Base-by-base conservation (phyloP, 1,140 invertebrate genomes). In the Orius insidiosus region DNA sequence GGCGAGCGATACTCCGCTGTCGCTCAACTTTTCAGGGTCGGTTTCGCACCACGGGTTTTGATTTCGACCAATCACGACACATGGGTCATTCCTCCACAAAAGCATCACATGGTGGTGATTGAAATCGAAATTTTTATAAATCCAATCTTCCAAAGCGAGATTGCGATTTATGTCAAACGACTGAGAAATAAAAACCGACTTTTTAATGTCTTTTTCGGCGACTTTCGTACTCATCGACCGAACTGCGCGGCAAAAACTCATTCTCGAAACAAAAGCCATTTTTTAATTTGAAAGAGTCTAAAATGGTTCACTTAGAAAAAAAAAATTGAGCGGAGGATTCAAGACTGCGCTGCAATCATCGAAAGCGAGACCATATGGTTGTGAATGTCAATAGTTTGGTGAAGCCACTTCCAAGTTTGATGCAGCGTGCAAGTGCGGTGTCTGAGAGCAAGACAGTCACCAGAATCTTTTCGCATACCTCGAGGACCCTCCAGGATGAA, bases 31-130 rank as follows among this genome's bases (percentile, higher is more conserved):
- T 2, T 72, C 64, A 45, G 64, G 51, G 59, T 95, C 85, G 2
- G 81, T 77, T 64, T 98, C 94, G 13, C 80, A 59, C 81, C 92
- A 98, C 1, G 92, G 88, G 66, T 98, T 99, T 62, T 98, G 94
- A 65, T 97, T 86, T 33, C 87, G 70, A 1, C 95, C 95, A 58
- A 98, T 82, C 0, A 98, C 92, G n/a, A 98, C 84, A 60, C 85
- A 84, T 0, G 92, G 90, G 53, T 80, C 69, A 65, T 96, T 98
- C 41, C 76, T 68, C 87, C 89, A 97, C 34, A 96, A 62, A 55
- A 97, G 67, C 55, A 97, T 65, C 1, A 93, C 64, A 59, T 87
- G 81, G 54, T 86, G 75, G 45, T 80, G 75, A 2, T 64, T 69
- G 52, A 92, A 87, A 60, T 90, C 74, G 54, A 73, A 76, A 59